These are phyloP conservation scores for Cuniculus paca DNA, from an alignment of 2,797 vertebrate genomes.

Conservation along the genomic window DNA sequence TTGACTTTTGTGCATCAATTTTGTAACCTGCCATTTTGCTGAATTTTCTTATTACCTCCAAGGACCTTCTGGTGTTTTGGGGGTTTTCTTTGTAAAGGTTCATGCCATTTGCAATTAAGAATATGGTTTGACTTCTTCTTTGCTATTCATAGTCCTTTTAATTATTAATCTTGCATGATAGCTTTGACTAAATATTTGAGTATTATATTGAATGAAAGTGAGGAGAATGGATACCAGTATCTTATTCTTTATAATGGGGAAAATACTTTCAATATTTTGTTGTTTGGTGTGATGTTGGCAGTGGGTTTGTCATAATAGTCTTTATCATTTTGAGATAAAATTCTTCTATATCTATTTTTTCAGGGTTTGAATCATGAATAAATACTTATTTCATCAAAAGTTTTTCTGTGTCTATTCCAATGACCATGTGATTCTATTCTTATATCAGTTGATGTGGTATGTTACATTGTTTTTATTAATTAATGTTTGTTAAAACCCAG, in stretches of 20 bases:
- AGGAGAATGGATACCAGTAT: background rate
- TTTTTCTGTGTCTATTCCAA: background rate
- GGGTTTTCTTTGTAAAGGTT: background rate
- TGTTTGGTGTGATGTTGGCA: background rate
- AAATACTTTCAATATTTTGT: background rate
- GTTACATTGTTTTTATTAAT: background rate
- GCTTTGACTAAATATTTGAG: background rate
- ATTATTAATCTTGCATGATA: background rate
- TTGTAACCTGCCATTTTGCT: background rate
- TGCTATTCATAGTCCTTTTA: background rate
- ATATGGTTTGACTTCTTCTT: background rate
- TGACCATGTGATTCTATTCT: background rate
- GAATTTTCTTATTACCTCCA: background rate
- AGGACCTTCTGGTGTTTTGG: background rate
- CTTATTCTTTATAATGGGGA: background rate
- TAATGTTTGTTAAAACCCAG: background rate
- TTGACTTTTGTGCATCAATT: background rate
- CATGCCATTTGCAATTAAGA: background rate
- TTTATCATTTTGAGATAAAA: background rate
- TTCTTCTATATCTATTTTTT: background rate
- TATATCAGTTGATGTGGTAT: background rate
- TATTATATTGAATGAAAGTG: background rate
- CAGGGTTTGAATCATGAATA: background rate
- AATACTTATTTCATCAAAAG: background rate
- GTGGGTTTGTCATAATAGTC: background rate